A percentile compares a stretch with the other conserved stretches of the same genome.
These are phyloP conservation scores for Palythoa caribaeorum DNA, from an alignment of 92 coral and sea anemone species.

Conservation along the genomic window DNA sequence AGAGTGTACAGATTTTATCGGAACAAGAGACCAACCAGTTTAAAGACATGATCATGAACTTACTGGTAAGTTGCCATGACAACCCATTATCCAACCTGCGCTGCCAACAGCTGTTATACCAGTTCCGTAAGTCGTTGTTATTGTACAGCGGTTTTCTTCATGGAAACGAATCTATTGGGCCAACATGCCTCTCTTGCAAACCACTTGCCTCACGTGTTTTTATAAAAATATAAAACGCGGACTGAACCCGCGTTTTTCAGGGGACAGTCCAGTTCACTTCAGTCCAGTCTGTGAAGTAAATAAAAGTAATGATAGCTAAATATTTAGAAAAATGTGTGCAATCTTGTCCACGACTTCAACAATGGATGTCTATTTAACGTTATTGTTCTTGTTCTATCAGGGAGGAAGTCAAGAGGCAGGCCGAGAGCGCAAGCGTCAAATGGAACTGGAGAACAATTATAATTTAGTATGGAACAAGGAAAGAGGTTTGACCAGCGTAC, in stretches of 20 bases:
- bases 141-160: too few species aligned
- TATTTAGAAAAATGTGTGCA: too few species aligned
- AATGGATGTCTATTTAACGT: not conserved
- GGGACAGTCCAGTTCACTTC: too few species aligned
- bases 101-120: not conserved
- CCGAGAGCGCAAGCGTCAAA: conserved; percentile 83
- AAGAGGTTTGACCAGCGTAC: conserved; percentile 63
- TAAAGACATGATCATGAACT: conserved; percentile 78
- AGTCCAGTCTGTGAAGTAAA: too few species aligned
- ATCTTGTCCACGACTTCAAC: too few species aligned
- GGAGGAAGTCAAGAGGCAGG: conserved; percentile 92
- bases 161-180: too few species aligned
- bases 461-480: conserved; percentile 89
- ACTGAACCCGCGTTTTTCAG: too few species aligned
- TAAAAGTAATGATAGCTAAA: too few species aligned
- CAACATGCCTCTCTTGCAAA: too few species aligned
- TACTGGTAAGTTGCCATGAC: conserved; percentile 72
- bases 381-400: conserved; percentile 49
- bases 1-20: conserved; percentile 75
- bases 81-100: not conserved
- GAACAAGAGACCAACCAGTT: conserved; percentile 89
- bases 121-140: too few species aligned
- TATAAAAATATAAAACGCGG: too few species aligned
- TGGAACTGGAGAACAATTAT: conserved; percentile 85
- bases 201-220: too few species aligned